Evolutionary conservation across 2,113 vertebrate species (phyloP).

Genomic region (Megalops atlanticus): DNA sequence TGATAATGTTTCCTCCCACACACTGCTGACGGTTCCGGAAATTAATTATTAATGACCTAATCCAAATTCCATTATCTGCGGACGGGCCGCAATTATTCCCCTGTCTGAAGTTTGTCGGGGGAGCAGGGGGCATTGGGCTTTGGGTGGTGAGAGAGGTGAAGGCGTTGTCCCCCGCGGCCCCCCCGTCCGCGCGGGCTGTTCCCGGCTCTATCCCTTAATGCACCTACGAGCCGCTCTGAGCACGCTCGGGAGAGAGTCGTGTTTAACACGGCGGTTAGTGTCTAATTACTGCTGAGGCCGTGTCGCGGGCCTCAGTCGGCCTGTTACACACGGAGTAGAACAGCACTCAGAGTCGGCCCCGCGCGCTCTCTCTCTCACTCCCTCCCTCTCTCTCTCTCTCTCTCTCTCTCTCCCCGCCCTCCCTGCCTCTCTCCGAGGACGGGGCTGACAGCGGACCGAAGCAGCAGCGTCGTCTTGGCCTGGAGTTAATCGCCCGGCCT

Average conservation of each 20-base stretch:
- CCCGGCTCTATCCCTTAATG: too few relatives aligned
- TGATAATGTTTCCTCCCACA: slow-evolving; percentile 14
- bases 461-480: too few relatives aligned
- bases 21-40: not conserved
- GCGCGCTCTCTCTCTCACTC: slow-evolving; percentile 33
- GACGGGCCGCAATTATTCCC: not conserved
- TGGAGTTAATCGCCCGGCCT: too few relatives aligned
- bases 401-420: not conserved
- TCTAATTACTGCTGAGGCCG: slow-evolving; percentile 59
- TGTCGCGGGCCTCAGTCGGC: slow-evolving; percentile 45
- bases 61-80: slow-evolving; percentile 16
- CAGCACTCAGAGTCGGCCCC: not conserved
- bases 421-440: not conserved
- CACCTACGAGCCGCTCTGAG: not conserved
- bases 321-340: slow-evolving; percentile 41
- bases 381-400: not conserved
- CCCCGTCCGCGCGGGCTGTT: too few relatives aligned
- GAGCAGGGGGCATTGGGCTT: too few relatives aligned
- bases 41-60: slow-evolving; percentile 32
- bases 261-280: slow-evolving; percentile 59
- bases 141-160: too few relatives aligned
- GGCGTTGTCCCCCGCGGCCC: too few relatives aligned
- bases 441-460: not conserved
- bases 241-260: slow-evolving; percentile 35
- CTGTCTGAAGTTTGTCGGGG: not conserved